Evolutionary conservation across 2,113 vertebrate genomes (phyloP).

Genomic region (Eublepharis macularius): DNA sequence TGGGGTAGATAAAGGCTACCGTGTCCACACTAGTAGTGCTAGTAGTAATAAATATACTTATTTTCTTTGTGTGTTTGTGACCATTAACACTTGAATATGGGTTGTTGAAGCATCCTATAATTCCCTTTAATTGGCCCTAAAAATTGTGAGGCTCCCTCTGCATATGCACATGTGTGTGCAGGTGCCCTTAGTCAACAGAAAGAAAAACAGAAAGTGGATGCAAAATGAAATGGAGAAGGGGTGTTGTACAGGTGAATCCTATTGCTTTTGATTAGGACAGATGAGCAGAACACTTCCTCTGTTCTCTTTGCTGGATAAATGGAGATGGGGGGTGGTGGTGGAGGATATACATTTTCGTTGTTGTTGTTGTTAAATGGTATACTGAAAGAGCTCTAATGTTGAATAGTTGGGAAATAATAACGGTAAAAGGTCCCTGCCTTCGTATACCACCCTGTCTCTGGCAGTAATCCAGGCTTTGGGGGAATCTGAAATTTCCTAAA

Average conservation of each 20-base stretch:
- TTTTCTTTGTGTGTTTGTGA: neutral
- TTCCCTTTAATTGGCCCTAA: slow-evolving; percentile 40
- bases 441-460: slow-evolving; percentile 77
- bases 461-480: slow-evolving; percentile 89
- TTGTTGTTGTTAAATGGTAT: slow-evolving; percentile 26
- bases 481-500: slow-evolving; percentile 87
- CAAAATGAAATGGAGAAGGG: neutral
- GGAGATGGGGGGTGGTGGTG: neutral
- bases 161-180: no score
- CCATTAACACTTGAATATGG: neutral
- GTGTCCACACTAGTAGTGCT: neutral
- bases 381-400: slow-evolving; percentile 80
- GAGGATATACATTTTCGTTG: neutral
- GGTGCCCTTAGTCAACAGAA: slow-evolving; percentile 4
- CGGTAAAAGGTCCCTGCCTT: slow-evolving; percentile 70
- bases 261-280: slow-evolving; percentile 12
- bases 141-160: neutral
- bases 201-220: neutral
- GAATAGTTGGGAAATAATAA: slow-evolving; percentile 80
- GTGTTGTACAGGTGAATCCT: slow-evolving; percentile 60
- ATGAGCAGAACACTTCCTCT: slow-evolving; percentile 50
- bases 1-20: neutral
- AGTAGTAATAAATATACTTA: neutral
- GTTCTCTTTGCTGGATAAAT: slow-evolving; percentile 29
- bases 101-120: neutral